Conservation (phyloP, 1,140 invertebrate genomes). For the Mizuhopecten yessoensis region DNA sequence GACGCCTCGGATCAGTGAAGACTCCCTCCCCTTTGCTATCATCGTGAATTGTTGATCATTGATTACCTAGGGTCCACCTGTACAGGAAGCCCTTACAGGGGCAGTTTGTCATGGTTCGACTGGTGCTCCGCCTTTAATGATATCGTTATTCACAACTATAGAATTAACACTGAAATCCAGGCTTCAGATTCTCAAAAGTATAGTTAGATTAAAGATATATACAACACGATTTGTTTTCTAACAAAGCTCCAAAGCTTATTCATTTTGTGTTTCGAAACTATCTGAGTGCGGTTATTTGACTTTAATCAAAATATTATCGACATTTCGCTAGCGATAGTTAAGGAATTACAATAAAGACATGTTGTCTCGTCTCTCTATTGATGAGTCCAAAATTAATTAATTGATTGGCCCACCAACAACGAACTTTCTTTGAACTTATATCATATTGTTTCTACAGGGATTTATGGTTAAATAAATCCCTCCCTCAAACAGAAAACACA, state of each 20-base stretch:
- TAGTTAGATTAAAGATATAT: background rate
- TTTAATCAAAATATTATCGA: too few species aligned
- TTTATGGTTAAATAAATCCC: background rate
- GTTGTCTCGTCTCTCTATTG: background rate
- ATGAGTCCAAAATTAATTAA: background rate
- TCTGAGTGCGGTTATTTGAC: too few species aligned
- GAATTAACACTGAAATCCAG: background rate
- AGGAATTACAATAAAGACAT: background rate
- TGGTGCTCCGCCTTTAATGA: background rate
- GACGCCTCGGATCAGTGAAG: background rate
- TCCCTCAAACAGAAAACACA: background rate
- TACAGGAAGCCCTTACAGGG: background rate
- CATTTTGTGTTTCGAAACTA: too few species aligned
- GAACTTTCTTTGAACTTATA: slow-evolving; percentile 3
- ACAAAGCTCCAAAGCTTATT: too few species aligned
- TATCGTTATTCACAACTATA: background rate
- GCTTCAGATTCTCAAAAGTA: background rate
- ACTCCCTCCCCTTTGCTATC: background rate
- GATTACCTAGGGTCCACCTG: background rate
- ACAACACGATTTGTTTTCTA: too few species aligned
- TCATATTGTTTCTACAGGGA: background rate
- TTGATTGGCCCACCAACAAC: background rate
- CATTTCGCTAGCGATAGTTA: too few species aligned
- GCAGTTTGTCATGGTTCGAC: background rate
- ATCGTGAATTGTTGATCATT: background rate